Evolutionary conservation across 2,888 invertebrate species (phyloP).

Genomic region (Lobophora halterata): DNA sequence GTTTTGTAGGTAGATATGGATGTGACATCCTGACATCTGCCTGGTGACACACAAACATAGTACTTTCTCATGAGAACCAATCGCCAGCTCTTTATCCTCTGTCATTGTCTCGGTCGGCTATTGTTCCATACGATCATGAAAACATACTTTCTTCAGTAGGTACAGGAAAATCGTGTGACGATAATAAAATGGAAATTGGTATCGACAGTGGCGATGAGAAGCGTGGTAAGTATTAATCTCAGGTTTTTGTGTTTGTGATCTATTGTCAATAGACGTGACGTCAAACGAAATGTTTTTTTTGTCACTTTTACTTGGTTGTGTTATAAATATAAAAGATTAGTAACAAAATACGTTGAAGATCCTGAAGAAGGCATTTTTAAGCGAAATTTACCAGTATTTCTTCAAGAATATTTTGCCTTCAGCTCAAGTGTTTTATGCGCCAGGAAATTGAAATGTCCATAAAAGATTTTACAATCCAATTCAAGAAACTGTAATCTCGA

Average conservation of each 20-base stretch:
- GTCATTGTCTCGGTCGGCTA: constrained; percentile 41
- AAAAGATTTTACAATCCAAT: constrained; percentile 22
- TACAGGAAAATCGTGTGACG: constrained; percentile 38
- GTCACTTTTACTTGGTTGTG: constrained; percentile 5
- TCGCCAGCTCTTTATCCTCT: too few relatives aligned
- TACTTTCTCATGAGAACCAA: constrained; percentile 64
- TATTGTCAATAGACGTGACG: constrained; percentile 2
- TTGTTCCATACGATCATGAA: constrained; percentile 42
- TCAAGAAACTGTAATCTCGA: constrained; percentile 24
- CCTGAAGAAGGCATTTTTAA: too few relatives aligned
- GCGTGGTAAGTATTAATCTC: constrained; percentile 2
- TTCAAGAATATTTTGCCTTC: too few relatives aligned
- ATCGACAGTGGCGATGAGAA: constrained; percentile 14
- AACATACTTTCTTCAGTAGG: constrained; percentile 51
- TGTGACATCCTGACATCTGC: constrained; percentile 23
- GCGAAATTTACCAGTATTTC: too few relatives aligned
- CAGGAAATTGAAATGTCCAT: constrained; percentile 19
- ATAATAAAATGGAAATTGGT: constrained; percentile 20
- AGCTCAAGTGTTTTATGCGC: constrained; percentile 7
- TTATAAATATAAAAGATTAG: too few relatives aligned
- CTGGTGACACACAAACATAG: constrained; percentile 41
- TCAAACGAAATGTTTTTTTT: constrained; percentile 7
- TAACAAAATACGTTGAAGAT: too few relatives aligned
- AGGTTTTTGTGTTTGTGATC: constrained; percentile 11
- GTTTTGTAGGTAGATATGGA: constrained; percentile 14